Evolutionary conservation across 1,140 invertebrate species (phyloP).

Genomic region (Leptopilina clavipes): DNA sequence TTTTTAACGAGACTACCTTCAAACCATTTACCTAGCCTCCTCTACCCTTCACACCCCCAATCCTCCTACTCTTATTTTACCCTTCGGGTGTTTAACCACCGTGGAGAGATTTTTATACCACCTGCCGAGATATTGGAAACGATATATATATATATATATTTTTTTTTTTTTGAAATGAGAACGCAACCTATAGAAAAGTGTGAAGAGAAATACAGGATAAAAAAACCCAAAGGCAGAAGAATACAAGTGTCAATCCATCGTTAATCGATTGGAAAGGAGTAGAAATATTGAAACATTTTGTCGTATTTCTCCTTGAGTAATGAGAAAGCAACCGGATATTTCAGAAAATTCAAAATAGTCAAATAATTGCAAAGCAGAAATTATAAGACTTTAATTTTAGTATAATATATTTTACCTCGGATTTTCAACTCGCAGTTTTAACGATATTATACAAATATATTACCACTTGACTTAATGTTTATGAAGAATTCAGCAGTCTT

Average conservation of each 20-base stretch:
- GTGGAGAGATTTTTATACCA: conserved; percentile 53
- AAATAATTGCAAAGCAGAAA: no score
- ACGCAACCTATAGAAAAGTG: not conserved
- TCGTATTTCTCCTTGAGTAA: no score
- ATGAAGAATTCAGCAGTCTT: not conserved
- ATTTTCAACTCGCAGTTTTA: not conserved
- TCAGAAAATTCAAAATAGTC: no score
- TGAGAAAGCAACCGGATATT: no score
- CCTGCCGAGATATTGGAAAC: conserved; percentile 54
- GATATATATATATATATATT: conserved; percentile 30
- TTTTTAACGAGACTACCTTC: conserved; percentile 56
- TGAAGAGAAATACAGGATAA: not conserved
- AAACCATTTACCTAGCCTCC: conserved; percentile 37
- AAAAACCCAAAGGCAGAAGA: not conserved
- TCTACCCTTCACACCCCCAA: conserved; percentile 27
- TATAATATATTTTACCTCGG: no score
- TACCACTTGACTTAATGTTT: not conserved
- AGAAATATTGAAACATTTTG: no score
- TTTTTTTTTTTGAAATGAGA: conserved; percentile 14
- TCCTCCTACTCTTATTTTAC: conserved; percentile 42
- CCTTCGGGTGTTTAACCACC: conserved; percentile 53
- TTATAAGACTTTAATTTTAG: no score
- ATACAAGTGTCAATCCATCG: not conserved
- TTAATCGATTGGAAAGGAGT: no score
- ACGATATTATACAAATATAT: no score